Conservation (phyloP, 1,140 invertebrate genomes). For the Tyrophagus putrescentiae region DNA sequence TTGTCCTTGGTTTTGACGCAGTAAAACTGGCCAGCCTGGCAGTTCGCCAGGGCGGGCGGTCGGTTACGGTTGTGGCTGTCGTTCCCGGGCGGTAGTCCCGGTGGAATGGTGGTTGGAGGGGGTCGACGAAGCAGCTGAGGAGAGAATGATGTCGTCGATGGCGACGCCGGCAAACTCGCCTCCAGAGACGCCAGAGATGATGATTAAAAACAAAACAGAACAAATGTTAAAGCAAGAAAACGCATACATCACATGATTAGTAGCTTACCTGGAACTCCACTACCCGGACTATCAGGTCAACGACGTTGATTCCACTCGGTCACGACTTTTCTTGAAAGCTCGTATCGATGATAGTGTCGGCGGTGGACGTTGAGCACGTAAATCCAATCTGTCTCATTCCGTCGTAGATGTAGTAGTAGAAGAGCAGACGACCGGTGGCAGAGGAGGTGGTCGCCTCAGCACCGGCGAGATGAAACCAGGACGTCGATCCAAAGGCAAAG, state of each 20-base stretch:
- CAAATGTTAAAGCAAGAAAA: background rate
- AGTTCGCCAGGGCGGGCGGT: conserved; percentile 25
- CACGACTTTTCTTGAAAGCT: conserved; percentile 1
- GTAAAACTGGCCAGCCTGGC: conserved; percentile 5
- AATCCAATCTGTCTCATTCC: conserved; percentile 29
- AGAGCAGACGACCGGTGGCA: conserved; percentile 23
- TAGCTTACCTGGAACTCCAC: background rate
- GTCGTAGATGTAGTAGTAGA: conserved; percentile 35
- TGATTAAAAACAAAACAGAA: conserved; percentile 20
- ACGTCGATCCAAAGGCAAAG: background rate
- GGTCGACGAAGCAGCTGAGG: background rate
- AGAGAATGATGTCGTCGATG: conserved; percentile 27
- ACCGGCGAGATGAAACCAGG: conserved; percentile 22
- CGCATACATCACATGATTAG: background rate
- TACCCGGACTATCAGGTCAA: background rate
- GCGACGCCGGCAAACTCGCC: conserved; percentile 22
- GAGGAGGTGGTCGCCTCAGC: background rate
- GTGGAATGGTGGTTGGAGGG: background rate
- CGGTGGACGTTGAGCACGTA: conserved; percentile 22
- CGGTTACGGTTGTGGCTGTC: background rate
- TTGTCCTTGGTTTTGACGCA: background rate
- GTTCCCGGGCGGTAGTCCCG: conserved; percentile 17
- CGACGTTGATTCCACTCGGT: conserved; percentile 21
- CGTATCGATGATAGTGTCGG: background rate
- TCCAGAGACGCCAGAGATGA: conserved; percentile 24